Evolutionary conservation across 2,113 vertebrate genomes (phyloP), one percentile per base, ranked within the genome.

Genomic region (Rutilus rutilus): DNA sequence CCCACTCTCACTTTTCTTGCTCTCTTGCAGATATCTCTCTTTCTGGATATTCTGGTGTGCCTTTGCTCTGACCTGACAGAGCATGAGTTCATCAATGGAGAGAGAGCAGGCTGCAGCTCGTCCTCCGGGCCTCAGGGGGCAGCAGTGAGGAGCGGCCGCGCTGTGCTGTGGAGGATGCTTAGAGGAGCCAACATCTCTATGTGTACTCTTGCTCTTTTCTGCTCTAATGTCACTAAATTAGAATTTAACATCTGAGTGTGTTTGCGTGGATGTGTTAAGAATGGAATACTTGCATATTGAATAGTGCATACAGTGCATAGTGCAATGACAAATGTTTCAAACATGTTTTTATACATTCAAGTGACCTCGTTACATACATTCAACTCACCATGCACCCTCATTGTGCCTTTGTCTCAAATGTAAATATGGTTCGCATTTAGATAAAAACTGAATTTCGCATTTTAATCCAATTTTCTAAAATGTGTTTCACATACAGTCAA

Each of bases 1-100:
- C 12, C 30, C 67, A 12, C 12, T 64, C 25, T 80, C 5, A 36
- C 5, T 25, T 54, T 12, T 74, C 8, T 6, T 45, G 6, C 11
- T 74, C 23, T 57, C 19, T 39, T 69, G 23, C 91, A 99, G 98
- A 92, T 99, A 14, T 98, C 97, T 23, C 95, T 99, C 25, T 99
- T 98, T 94, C 95, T 99, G 11, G 98, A 99, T 88, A 82, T 99
- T 21, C 78, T 99, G 87, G 95, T 96, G 90, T 96, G 96, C 90
- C 97, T 99, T 93, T 97, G 97, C 59, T 90, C 62, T 5, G 95
- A 95, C 5, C 21, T 96, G 88, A 94, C 87, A 0, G 91, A 92
- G 91, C 93, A 95, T 14, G 92, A 90, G 77, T 99, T 97, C 85
- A 88, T 99, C 67, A 90, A 81, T 0, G 93, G 93, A 65, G 86